Evolutionary conservation across 2,113 vertebrate species (phyloP).

Genomic region (Butastur rufipennis): DNA sequence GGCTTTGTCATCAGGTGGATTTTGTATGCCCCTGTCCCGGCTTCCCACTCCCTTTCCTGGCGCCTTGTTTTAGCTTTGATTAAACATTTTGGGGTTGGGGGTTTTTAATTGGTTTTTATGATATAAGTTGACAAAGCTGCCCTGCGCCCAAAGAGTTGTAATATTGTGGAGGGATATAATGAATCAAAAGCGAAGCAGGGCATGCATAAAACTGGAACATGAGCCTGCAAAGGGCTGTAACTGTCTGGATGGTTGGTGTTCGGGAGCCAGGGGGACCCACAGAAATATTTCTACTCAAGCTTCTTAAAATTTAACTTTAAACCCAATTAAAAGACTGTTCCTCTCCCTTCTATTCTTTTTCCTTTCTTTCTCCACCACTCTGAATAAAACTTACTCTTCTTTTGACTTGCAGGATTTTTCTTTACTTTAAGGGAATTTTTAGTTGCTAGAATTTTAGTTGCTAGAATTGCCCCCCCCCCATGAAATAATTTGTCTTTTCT

Average conservation of each 20-base stretch:
- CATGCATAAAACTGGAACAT: rapidly evolving
- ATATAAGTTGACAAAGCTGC: background rate
- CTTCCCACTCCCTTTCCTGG: background rate
- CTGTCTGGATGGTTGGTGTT: background rate
- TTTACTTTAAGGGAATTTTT: background rate
- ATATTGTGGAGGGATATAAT: background rate
- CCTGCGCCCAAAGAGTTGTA: background rate
- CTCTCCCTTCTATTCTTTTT: background rate
- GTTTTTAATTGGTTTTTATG: background rate
- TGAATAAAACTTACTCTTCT: background rate
- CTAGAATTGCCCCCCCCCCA: background rate
- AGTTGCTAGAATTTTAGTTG: background rate
- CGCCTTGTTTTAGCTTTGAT: background rate
- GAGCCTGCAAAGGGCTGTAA: background rate
- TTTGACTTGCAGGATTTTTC: background rate
- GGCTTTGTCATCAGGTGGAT: background rate
- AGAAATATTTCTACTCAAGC: background rate
- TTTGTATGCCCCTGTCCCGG: background rate
- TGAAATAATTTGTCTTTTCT: background rate
- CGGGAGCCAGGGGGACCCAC: background rate
- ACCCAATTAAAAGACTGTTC: background rate
- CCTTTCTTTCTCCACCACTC: background rate
- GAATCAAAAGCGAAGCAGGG: background rate
- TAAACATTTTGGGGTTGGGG: background rate
- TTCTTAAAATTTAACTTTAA: background rate